phyloP scores from a whole-genome alignment of 2,888 invertebrate species.

The Cyaniris semiargus region DNA sequence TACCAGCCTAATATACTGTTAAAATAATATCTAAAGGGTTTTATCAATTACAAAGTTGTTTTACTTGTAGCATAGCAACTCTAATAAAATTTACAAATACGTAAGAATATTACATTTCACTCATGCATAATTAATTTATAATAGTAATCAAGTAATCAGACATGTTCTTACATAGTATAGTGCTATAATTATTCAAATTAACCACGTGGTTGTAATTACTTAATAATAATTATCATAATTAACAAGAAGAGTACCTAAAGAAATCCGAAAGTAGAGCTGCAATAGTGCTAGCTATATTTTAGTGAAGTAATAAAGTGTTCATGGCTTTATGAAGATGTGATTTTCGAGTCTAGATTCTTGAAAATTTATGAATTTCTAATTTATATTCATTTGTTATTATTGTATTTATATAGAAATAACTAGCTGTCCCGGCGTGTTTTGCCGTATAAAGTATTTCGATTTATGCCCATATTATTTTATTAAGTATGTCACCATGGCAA shows the following conservation, averaged over 20 bases:
- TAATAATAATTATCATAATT: background rate
- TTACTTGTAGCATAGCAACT: background rate
- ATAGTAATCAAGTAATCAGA: background rate
- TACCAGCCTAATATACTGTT: too few species aligned
- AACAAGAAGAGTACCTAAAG: background rate
- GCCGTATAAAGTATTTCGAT: too few species aligned
- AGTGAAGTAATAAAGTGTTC: background rate
- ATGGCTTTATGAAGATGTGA: background rate
- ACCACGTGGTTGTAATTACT: conserved; percentile 11
- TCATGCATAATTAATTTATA: conserved; percentile 9
- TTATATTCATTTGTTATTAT: too few species aligned
- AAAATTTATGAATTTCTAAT: too few species aligned
- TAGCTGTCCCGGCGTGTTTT: too few species aligned
- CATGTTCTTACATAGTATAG: background rate
- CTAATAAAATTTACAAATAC: conserved; percentile 22
- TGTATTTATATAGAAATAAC: background rate
- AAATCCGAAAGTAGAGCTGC: background rate
- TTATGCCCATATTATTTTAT: too few species aligned
- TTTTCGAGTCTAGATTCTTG: too few species aligned
- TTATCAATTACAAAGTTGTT: background rate
- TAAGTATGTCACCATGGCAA: too few species aligned
- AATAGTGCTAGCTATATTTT: background rate
- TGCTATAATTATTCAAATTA: conserved; percentile 11
- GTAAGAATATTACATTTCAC: conserved; percentile 28
- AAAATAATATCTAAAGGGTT: background rate